Evolutionary conservation across 1,140 invertebrate genomes (phyloP), one percentile per base, ranked within the genome.

Genomic region (Triops cancriformis): DNA sequence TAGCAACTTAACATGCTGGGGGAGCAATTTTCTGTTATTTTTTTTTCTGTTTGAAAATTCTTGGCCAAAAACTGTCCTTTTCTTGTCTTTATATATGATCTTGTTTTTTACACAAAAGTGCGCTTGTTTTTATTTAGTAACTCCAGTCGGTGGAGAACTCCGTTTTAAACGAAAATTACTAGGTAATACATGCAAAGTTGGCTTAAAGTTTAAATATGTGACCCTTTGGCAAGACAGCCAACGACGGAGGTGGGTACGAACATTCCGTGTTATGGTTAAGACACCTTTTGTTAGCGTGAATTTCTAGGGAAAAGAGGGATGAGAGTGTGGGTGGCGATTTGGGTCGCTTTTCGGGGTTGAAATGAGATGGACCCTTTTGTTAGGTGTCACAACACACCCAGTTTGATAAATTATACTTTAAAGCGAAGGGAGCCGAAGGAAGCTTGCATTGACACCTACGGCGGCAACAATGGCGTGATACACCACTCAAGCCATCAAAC

Each of bases 291-390:
- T n/a, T 64, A 64, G 51, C 1, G 6, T 64, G 23, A 23, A 18
- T 64, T n/a, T 14, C 51, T 64, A 64, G 18, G 51, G 14, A n/a
- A 6, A n/a, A 64, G 51, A 18, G 51, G 51, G 31, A n/a, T 23
- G 18, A 64, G 51, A 18, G 23, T 18, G 51, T 0, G 18, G 23
- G 51, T 64, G 23, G n/a, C 18, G 51, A 64, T 18, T n/a, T n/a
- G 51, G 43, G 18, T 11, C 18, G 9, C 23, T 64, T n/a, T 64
- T 18, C 51, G 9, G 51, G 51, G 18, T 18, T 64, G 18, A 64
- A 64, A 64, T 64, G 51, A 64, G 23, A 64, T 64, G 51, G 51
- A 64, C 23, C 51, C 51, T 64, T 64, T 64, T 64, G 51, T 64
- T n/a, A 64, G 51, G 51, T 64, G 51, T 23, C 23, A 23, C 51